Evolutionary conservation across 2,113 vertebrate species (phyloP).

Genomic region (Panthera leo): DNA sequence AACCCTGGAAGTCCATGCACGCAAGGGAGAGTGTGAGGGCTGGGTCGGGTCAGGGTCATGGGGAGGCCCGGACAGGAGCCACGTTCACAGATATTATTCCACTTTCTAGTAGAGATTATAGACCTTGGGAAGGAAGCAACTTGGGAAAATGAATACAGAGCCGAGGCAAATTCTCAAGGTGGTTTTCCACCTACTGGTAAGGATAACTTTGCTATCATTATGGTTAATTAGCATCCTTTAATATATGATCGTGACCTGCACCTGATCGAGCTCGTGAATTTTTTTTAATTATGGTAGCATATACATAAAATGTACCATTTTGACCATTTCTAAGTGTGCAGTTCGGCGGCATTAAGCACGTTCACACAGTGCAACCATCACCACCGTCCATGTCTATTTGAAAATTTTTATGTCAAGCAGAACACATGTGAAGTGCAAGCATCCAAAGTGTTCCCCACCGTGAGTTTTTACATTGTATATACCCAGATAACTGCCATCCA

Average conservation of each 20-base stretch:
- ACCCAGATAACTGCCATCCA: not conserved
- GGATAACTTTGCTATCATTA: not conserved
- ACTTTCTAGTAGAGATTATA: slow-evolving; percentile 9
- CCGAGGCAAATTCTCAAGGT: not conserved
- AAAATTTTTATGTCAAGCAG: not conserved
- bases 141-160: not conserved
- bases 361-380: not conserved
- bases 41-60: slow-evolving; percentile 46
- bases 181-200: not conserved
- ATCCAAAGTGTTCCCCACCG: not conserved
- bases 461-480: not conserved
- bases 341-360: not conserved
- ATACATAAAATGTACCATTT: not conserved
- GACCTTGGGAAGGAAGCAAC: not conserved
- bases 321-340: not conserved
- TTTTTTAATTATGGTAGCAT: not conserved
- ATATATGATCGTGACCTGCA: not conserved
- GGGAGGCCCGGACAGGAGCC: not conserved
- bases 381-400: not conserved
- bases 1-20: slow-evolving; percentile 19
- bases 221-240: not conserved
- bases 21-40: not conserved
- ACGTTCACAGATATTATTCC: not conserved
- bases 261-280: not conserved
- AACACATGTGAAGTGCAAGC: not conserved